Conservation (phyloP, 2,797 vertebrate genomes). For the Acanthornis magna region DNA sequence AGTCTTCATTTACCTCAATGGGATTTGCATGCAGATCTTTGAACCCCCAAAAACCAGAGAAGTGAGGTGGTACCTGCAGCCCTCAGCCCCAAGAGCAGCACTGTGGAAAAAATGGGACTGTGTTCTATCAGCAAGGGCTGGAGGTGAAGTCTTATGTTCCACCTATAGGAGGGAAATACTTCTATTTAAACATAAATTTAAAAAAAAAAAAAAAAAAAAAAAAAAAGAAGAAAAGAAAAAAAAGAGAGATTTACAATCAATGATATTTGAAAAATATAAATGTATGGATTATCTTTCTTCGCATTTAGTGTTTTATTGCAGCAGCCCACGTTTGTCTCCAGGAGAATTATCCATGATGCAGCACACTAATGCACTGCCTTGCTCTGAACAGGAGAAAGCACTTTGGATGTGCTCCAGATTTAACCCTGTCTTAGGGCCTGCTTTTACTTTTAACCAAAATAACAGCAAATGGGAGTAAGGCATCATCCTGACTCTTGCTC, state of each 20-base stretch:
- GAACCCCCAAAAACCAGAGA: background rate
- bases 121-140: background rate
- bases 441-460: background rate
- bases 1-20: background rate
- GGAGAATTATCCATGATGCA: conserved; percentile 3
- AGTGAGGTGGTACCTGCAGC: background rate
- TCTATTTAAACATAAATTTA: background rate
- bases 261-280: background rate
- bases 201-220: background rate
- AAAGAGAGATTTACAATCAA: background rate
- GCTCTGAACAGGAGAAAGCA: conserved; percentile 39
- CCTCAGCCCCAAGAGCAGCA: background rate
- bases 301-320: background rate
- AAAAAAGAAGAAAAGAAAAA: background rate
- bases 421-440: background rate
- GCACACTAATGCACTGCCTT: conserved; percentile 7
- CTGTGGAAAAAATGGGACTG: background rate
- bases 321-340: background rate
- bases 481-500: background rate
- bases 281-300: background rate
- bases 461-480: background rate
- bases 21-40: background rate
- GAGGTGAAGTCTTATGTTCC: background rate
- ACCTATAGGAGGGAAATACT: background rate
- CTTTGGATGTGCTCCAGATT: conserved; percentile 50